phyloP scores from a whole-genome alignment of 1,140 invertebrate species.

The Lanistes nyassanus region DNA sequence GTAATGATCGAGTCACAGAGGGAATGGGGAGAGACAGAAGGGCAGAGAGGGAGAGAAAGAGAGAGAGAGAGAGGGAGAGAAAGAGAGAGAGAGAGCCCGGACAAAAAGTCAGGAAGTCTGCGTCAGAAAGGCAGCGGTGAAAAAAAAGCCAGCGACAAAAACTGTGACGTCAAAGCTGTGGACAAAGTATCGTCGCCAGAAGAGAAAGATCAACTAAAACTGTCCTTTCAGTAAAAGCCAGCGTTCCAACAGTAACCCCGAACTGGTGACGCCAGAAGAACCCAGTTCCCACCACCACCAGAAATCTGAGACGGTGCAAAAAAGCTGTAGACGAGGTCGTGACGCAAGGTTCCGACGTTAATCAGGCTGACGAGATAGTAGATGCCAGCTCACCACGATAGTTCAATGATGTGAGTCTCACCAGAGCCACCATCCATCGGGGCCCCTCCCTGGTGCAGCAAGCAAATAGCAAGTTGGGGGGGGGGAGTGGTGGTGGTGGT shows the following conservation, averaged over 20 bases:
- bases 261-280: neutral
- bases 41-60: slow-evolving; percentile 9
- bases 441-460: too few relatives aligned
- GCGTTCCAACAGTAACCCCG: neutral
- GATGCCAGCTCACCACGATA: too few relatives aligned
- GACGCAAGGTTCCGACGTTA: too few relatives aligned
- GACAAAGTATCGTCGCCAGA: neutral
- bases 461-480: too few relatives aligned
- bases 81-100: neutral
- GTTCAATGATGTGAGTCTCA: too few relatives aligned
- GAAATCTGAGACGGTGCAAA: neutral
- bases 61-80: slow-evolving; percentile 11
- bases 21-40: slow-evolving; percentile 8
- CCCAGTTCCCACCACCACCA: neutral
- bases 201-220: neutral
- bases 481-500: too few relatives aligned
- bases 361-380: too few relatives aligned
- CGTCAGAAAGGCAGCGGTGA: neutral
- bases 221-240: neutral
- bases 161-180: neutral
- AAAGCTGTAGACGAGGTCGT: too few relatives aligned
- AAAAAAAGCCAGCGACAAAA: neutral
- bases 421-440: too few relatives aligned
- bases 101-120: neutral
- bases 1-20: too few relatives aligned